A percentile compares a stretch with the other conserved stretches of the same genome.
These are phyloP conservation scores for Cariama cristata DNA, from an alignment of 2,113 vertebrate species.

Conservation along the genomic window DNA sequence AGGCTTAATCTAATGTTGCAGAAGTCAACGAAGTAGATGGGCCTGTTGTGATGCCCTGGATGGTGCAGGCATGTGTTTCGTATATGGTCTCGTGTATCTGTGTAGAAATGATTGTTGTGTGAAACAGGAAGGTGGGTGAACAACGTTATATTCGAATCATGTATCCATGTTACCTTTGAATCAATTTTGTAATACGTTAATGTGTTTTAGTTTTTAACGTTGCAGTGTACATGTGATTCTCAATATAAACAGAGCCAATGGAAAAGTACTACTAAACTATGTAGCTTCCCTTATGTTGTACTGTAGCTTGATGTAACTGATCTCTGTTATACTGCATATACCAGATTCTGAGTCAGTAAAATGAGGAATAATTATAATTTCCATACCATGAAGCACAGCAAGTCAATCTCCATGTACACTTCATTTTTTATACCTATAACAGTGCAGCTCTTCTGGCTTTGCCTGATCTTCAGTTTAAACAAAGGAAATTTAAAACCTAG, in stretches of 20 bases:
- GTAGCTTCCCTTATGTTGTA: rapidly evolving
- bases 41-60: neutral
- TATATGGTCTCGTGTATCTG: neutral
- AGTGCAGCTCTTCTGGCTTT: neutral
- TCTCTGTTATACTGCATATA: neutral
- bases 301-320: neutral
- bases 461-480: neutral
- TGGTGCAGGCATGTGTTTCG: rapidly evolving
- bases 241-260: neutral
- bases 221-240: neutral
- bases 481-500: neutral
- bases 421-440: neutral
- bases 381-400: neutral
- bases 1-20: neutral
- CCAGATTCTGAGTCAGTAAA: neutral
- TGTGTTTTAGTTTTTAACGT: neutral
- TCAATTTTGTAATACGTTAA: neutral
- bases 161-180: neutral
- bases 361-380: neutral
- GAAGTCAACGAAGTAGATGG: neutral
- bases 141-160: neutral
- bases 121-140: neutral
- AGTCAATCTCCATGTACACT: neutral
- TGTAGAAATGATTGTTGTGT: neutral
- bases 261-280: neutral